Percentiles rank a stretch among this genome's conserved stretches.
Conservation (phyloP, 2,113 vertebrate species). For the Chauna torquata region DNA sequence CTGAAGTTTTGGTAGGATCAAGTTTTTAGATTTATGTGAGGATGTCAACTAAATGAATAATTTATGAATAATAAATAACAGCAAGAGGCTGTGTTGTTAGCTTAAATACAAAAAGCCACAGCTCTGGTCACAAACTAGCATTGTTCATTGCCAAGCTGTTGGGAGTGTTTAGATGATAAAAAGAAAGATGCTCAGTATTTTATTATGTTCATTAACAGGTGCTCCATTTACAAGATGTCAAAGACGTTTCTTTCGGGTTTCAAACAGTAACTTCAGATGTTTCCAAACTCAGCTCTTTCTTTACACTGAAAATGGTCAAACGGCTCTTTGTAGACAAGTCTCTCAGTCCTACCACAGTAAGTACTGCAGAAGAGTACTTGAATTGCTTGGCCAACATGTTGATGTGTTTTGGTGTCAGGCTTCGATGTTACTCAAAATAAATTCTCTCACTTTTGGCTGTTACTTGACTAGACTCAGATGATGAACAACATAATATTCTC, state of each 20-base stretch:
- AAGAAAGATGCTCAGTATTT: not conserved
- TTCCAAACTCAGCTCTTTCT: conserved; percentile 79
- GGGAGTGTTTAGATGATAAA: not conserved
- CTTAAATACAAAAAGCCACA: not conserved
- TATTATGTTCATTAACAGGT: conserved; percentile 68
- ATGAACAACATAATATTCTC: not conserved
- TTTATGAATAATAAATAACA: not conserved
- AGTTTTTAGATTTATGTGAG: not conserved
- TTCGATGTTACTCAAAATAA: not conserved
- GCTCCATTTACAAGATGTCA: conserved; percentile 81
- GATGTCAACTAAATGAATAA: not conserved
- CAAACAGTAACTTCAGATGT: conserved; percentile 81
- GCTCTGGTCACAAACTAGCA: not conserved
- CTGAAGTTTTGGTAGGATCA: not conserved
- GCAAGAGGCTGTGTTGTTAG: not conserved
- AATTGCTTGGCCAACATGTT: not conserved
- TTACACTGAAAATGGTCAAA: conserved; percentile 79
- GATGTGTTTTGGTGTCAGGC: not conserved
- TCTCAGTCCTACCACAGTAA: conserved; percentile 75
- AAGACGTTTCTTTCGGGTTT: conserved; percentile 82
- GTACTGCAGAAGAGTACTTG: conserved; percentile 5
- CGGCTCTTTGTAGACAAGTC: conserved; percentile 79
- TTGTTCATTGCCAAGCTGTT: not conserved
- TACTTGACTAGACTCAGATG: not conserved
- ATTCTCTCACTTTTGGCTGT: not conserved